Evolutionary conservation across 2,113 vertebrate genomes (phyloP), one percentile per base, ranked within the genome.

Genomic region (Struthio camelus): DNA sequence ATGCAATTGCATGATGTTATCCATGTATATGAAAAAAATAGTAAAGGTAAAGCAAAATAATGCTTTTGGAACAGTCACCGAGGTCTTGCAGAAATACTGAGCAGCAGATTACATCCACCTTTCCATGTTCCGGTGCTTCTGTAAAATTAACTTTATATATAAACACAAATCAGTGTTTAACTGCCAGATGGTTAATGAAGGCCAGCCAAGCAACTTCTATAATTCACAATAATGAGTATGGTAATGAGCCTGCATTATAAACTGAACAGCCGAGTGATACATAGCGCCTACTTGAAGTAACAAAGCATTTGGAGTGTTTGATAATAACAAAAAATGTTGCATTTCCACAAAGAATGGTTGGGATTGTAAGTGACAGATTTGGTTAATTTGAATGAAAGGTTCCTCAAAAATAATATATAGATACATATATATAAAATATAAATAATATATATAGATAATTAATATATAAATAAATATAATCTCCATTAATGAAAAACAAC

Each of bases 151-250:
- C 82, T 16, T 88, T 72, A 95, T 54, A 97, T 79, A 92, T 96
- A 97, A 97, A 97, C 92, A 98, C 96, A 98, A 98, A 98, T 98
- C 97, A 98, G 91, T 94, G 88, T 97, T 97, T 96, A 97, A 97
- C 82, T 98, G 94, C 96, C 98, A 98, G 98, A 98, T 98, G 97
- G 98, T 97, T 98, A 98, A 98, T 97, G 97, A 98, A 98, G 97
- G 91, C 97, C 93, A 98, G 97, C 75, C 96, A 97, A 97, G 90
- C 97, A 97, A 97, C 96, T 98, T 97, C 96, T 89, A 89, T 98
- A 98, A 98, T 97, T 98, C 96, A 98, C 94, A 95, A 86, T 98
- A 98, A 98, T 97, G 97, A 97, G 89, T 96, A 98, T 97, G 97
- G 89, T 98, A 98, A 98, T 98, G 96, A 98, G 89, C 36, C 90